A percentile compares a stretch with the other conserved stretches of the same genome.
Conservation (phyloP, 2,797 vertebrate genomes). For the Knipowitschia caucasica region DNA sequence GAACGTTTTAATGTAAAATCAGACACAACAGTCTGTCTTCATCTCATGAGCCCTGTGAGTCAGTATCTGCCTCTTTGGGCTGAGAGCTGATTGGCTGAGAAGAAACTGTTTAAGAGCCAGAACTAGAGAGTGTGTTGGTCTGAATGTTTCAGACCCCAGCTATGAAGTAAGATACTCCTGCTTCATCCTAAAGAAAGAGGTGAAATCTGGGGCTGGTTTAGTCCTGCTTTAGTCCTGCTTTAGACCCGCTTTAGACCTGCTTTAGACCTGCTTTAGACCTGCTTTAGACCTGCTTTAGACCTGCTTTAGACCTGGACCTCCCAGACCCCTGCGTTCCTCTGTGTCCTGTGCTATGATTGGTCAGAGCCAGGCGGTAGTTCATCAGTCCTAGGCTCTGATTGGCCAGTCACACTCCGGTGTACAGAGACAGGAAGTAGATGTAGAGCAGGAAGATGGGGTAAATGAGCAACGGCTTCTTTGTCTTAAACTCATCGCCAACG, state of each 20-base stretch:
- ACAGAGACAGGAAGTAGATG: conserved; percentile 98
- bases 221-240: neutral
- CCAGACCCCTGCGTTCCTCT: too few relatives aligned
- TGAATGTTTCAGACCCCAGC: too few relatives aligned
- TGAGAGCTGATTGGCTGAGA: too few relatives aligned
- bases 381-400: conserved; percentile 8
- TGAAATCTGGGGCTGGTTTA: conserved; percentile 6
- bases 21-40: too few relatives aligned
- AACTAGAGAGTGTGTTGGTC: too few relatives aligned
- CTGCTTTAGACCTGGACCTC: too few relatives aligned
- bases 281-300: neutral
- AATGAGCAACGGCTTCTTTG: conserved; percentile 98
- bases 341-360: neutral
- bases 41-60: too few relatives aligned
- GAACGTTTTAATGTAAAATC: too few relatives aligned
- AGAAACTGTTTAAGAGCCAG: too few relatives aligned
- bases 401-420: conserved; percentile 90
- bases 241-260: neutral
- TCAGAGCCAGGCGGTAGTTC: neutral
- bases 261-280: neutral
- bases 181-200: too few relatives aligned
- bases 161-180: too few relatives aligned
- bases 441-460: conserved; percentile 99
- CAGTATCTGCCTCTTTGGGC: too few relatives aligned
- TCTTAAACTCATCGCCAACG: conserved; percentile 98